These are phyloP conservation scores for Marronus borbonicus DNA, from an alignment of 2,888 invertebrate genomes.

Conservation along the genomic window DNA sequence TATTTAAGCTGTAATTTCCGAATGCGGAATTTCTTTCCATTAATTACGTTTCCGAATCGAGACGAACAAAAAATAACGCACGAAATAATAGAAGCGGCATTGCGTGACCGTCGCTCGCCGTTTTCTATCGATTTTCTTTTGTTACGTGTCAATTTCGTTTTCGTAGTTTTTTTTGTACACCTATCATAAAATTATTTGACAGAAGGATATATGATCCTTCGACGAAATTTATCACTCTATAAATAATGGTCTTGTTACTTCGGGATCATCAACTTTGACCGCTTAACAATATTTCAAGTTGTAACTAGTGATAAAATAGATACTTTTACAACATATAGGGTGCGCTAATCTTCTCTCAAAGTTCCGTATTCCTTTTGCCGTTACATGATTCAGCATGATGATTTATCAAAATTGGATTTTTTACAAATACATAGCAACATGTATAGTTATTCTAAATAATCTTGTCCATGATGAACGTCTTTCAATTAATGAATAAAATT, in stretches of 20 bases:
- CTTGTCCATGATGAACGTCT: too few species aligned
- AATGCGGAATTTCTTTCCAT: conserved; percentile 29
- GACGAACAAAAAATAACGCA: conserved; percentile 36
- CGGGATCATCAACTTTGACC: not conserved
- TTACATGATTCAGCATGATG: too few species aligned
- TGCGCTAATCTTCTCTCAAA: too few species aligned
- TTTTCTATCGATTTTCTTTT: conserved; percentile 55
- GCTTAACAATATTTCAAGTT: conserved; percentile 1
- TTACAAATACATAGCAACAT: too few species aligned
- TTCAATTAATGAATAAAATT: too few species aligned
- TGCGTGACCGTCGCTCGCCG: conserved; percentile 50
- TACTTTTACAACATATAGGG: too few species aligned
- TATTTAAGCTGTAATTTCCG: not conserved
- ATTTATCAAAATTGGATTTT: too few species aligned
- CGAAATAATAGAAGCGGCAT: conserved; percentile 38
- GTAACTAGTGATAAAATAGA: too few species aligned
- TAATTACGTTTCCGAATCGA: conserved; percentile 25
- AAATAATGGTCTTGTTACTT: conserved; percentile 28
- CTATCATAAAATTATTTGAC: conserved; percentile 40
- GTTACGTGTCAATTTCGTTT: conserved; percentile 55
- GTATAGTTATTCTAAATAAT: too few species aligned
- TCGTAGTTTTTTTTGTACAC: conserved; percentile 17
- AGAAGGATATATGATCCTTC: conserved; percentile 32
- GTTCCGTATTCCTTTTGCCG: too few species aligned
- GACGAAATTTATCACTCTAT: conserved; percentile 22